phyloP scores from a whole-genome alignment of 2,113 vertebrate genomes.

The Mirounga angustirostris region DNA sequence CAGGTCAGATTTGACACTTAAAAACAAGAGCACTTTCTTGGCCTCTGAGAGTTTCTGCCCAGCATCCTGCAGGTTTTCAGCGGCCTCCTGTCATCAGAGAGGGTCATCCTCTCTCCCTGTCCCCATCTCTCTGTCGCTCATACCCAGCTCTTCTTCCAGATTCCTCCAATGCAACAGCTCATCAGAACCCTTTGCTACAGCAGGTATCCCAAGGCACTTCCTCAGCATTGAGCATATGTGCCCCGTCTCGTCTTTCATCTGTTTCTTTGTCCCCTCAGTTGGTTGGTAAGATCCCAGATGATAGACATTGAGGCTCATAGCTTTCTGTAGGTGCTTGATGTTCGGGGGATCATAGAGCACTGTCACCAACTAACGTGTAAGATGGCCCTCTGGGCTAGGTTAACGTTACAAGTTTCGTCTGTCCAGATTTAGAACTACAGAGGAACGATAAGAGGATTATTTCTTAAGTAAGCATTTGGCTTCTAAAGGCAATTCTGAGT shows the following conservation, averaged over 20 bases:
- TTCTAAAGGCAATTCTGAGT: slow-evolving; percentile 59
- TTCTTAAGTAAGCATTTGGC: slow-evolving; percentile 46
- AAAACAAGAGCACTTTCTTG: background rate
- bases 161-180: background rate
- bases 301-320: background rate
- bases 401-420: background rate
- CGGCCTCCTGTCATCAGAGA: background rate
- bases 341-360: background rate
- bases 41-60: background rate
- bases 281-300: background rate
- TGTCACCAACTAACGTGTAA: background rate
- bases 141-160: background rate
- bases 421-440: background rate
- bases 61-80: background rate
- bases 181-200: background rate
- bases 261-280: background rate
- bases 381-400: background rate
- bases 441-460: slow-evolving; percentile 13
- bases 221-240: background rate
- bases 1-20: background rate
- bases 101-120: rapidly evolving
- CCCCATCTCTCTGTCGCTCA: background rate
- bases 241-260: background rate
- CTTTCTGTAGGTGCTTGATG: background rate
- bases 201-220: too few relatives aligned